These are phyloP conservation scores for Onychostoma macrolepis DNA, from an alignment of 2,113 vertebrate species.

Conservation along the genomic window DNA sequence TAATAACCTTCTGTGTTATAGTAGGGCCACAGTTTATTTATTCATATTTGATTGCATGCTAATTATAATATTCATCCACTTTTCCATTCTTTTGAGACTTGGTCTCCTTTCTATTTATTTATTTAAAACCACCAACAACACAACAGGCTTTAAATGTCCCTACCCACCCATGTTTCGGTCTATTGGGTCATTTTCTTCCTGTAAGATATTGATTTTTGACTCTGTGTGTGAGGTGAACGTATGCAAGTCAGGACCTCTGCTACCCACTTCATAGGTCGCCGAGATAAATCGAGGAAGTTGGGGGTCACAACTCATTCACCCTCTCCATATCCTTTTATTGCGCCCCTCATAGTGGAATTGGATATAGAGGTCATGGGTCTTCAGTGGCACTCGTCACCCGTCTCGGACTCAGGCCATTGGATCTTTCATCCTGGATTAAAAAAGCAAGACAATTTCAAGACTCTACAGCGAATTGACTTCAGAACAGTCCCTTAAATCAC, in stretches of 20 bases:
- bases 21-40: neutral
- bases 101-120: neutral
- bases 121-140: neutral
- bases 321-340: conserved; percentile 88
- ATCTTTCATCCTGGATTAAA: conserved; percentile 22
- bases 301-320: conserved; percentile 93
- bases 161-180: conserved; percentile 50
- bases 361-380: conserved; percentile 74
- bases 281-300: conserved; percentile 92
- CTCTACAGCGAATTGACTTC: conserved; percentile 10
- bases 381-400: neutral
- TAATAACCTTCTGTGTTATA: conserved; percentile 29
- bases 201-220: conserved; percentile 82
- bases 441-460: conserved; percentile 5
- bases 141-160: neutral
- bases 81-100: conserved; percentile 58
- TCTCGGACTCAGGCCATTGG: neutral
- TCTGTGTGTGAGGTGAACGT: conserved; percentile 69
- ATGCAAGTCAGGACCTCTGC: conserved; percentile 75
- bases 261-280: conserved; percentile 77
- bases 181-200: conserved; percentile 72
- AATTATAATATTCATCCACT: conserved; percentile 66
- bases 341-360: conserved; percentile 86
- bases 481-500: conserved; percentile 24
- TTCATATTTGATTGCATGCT: conserved; percentile 8